Evolutionary conservation across 2,113 vertebrate species (phyloP), one percentile per base, ranked within the genome.

Genomic region (Macquaria australasica): DNA sequence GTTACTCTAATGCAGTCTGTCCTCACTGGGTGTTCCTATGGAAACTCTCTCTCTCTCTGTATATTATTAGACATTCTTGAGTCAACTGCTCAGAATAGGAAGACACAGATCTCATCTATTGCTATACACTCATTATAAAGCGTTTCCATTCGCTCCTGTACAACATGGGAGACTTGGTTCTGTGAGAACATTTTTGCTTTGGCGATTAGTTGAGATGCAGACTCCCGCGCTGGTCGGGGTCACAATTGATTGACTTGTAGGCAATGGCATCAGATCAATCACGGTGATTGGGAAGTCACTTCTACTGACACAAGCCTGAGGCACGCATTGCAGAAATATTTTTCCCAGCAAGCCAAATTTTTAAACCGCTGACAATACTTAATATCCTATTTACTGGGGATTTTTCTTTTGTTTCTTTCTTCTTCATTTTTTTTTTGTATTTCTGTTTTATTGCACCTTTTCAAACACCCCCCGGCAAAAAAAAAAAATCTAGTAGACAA

Each of bases 21-120:
- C 87, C 89, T 93, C 82, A 7, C 90, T 82, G 93, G 94, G 92
- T 93, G 93, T 95, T 95, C 94, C 94, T 95, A 95, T 95, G 94
- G 92, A 95, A 95, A 95, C 94, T 93, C 87, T 88, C 79, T 83
- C 75, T 82, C 84, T 86, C 85, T 87, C 86, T 80, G 88, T 93
- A 85, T 93, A 95, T 95, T 91, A 93, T 95, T 93, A 94, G 93
- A 91, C 86, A 87, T 89, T 87, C 85, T 89, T 68, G 71, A 91
- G 90, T 93, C 89, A 87, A 87, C 83, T 37, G 90, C 90, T 90
- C 86, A 88, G 87, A 93, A 90, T 88, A 93, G 90, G 90, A 85
- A 87, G 87, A 91, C 80, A 82, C 81, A 86, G 82, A 91, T 92
- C 92, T 77, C 77, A 86, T 89, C 73, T 84, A 60, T 81, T 74